Base-by-base conservation (phyloP, 2,888 invertebrate genomes). In the Chironomus tentans region DNA sequence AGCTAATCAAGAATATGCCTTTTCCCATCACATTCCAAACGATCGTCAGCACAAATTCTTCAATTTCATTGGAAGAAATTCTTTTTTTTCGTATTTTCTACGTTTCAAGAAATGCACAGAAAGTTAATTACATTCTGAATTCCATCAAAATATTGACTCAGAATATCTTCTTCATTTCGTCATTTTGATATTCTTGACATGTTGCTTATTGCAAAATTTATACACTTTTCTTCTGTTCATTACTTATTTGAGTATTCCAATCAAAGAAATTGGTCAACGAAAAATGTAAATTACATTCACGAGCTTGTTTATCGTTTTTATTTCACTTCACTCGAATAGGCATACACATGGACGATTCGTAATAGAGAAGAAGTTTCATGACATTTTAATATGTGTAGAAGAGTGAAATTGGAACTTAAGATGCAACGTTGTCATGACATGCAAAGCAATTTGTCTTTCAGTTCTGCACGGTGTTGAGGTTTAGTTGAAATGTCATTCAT, bases 201-300 rank as follows among this genome's bases (percentile, higher is more conserved):
- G 38, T 38, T 38, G 38, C 38, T 38, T 38, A 38, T 38, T 38
- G 38, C 38, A 38, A 38, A 38, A 38, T 38, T 38, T 38, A 38
- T 38, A 38, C 38, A 38, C 38, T 38, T 38, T 38, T 38, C 38
- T 38, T 38, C 38, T 38, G 38, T 38, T 38, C 38, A 38, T 38
- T 13, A 65, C 65, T 65, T 21, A 65, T 22, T 65, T 65, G 10
- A 10, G 65, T 74, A 74, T 74, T 74, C 74, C 38, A 28, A 74
- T 47, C 21, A 61, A 48, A 74, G 21, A 62, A 65, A 74, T 74
- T 74, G 74, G 65, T 72, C 72, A 74, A 18, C 18, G 13, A 22
- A 56, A 56, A 72, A 72, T 68, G 68, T 74, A 68, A 74, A 48
- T 65, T 68, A 74, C 65, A 47, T n/a, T 74, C 74, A 28, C 46